phyloP scores from a whole-genome alignment of 2,888 invertebrate genomes.

The Adineta ricciae region DNA sequence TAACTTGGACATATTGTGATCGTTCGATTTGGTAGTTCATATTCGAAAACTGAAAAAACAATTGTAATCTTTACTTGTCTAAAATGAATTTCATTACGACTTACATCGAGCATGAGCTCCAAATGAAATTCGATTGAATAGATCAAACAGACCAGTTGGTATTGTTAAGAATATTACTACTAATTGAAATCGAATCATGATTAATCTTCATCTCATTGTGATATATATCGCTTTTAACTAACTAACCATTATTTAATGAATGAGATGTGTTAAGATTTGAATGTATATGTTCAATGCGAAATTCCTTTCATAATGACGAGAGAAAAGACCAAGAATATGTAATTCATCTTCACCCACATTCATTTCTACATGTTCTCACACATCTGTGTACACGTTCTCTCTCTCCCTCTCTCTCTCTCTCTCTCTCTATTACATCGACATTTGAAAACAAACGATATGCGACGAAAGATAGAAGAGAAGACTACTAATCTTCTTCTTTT shows the following conservation, averaged over 20 bases:
- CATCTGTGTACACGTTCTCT: neutral
- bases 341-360: neutral
- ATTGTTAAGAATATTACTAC: neutral
- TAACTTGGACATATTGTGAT: conserved; percentile 6
- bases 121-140: neutral
- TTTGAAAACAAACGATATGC: neutral
- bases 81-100: too few species aligned
- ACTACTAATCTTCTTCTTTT: neutral
- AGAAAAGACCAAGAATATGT: neutral
- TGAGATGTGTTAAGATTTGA: neutral
- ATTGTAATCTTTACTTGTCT: too few species aligned
- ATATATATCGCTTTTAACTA: neutral
- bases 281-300: neutral
- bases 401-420: too few species aligned
- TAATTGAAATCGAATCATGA: neutral
- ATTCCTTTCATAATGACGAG: neutral
- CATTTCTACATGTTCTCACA: neutral
- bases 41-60: neutral
- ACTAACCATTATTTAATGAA: neutral
- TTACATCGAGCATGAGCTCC: neutral
- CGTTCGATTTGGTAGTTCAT: conserved; percentile 19
- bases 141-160: neutral
- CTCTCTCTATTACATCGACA: neutral
- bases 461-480: neutral
- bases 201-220: neutral